Evolutionary conservation across 2,888 invertebrate genomes (phyloP).

Genomic region (Polyploca ridens): DNA sequence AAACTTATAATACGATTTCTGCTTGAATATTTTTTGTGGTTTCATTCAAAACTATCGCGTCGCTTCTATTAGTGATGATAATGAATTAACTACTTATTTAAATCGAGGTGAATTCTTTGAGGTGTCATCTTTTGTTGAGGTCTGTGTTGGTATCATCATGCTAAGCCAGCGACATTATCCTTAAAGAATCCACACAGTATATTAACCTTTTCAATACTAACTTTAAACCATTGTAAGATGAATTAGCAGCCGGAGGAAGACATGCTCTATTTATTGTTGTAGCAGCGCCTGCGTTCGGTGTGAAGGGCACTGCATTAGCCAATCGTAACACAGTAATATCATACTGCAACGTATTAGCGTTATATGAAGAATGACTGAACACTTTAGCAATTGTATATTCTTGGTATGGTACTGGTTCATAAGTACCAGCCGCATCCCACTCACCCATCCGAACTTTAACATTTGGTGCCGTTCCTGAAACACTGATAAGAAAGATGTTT

Average conservation of each 20-base stretch:
- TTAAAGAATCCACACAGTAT: too few relatives aligned
- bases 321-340: slow-evolving; percentile 92
- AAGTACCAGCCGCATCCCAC: slow-evolving; percentile 88
- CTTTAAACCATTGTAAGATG: slow-evolving; percentile 80
- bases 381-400: slow-evolving; percentile 85
- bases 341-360: slow-evolving; percentile 89
- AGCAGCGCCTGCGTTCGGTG: slow-evolving; percentile 71
- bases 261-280: slow-evolving; percentile 86
- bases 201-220: slow-evolving; percentile 32
- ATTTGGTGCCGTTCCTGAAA: slow-evolving; percentile 76
- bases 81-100: too few relatives aligned
- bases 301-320: slow-evolving; percentile 81
- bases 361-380: slow-evolving; percentile 87
- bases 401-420: slow-evolving; percentile 87
- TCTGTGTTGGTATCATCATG: too few relatives aligned
- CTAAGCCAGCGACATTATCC: too few relatives aligned
- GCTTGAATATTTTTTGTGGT: too few relatives aligned
- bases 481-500: slow-evolving; percentile 40
- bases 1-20: too few relatives aligned
- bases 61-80: too few relatives aligned
- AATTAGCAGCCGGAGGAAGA: slow-evolving; percentile 73
- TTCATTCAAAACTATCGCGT: too few relatives aligned
- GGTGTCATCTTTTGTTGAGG: too few relatives aligned
- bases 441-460: slow-evolving; percentile 90
- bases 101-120: too few relatives aligned